Conservation (phyloP, 2,797 vertebrate genomes). For the Pelodytes ibericus region DNA sequence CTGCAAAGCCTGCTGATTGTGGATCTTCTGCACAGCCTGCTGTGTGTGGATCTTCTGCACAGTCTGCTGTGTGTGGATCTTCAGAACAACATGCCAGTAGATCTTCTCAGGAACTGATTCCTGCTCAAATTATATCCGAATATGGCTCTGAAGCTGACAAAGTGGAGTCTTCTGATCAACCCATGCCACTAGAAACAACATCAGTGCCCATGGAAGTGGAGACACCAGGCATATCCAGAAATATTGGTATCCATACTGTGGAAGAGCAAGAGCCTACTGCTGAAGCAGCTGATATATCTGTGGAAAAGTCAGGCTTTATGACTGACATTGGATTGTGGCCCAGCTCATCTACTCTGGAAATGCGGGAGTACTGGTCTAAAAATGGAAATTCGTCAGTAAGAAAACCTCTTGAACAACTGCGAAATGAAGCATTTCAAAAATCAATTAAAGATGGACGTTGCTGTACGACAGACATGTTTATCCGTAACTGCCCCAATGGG, state of each 20-base stretch:
- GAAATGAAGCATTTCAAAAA: too few species aligned
- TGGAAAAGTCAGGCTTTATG: too few species aligned
- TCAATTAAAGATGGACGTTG: too few species aligned
- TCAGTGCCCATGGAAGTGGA: not conserved
- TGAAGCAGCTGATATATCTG: not conserved
- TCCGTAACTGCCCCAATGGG: constrained; percentile 1
- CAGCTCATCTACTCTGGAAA: too few species aligned
- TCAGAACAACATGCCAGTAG: too few species aligned
- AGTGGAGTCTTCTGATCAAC: not conserved
- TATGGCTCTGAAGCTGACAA: not conserved
- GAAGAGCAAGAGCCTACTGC: not conserved
- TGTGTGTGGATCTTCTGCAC: too few species aligned
- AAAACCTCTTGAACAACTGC: constrained; percentile 17
- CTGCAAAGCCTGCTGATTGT: too few species aligned
- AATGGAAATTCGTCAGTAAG: constrained; percentile 8
- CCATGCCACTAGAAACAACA: not conserved
- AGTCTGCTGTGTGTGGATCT: not conserved
- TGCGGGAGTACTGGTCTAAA: constrained; percentile 8
- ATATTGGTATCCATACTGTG: too few species aligned
- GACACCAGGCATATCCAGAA: not conserved
- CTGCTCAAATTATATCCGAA: not conserved
- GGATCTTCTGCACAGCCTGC: too few species aligned
- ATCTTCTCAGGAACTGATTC: too few species aligned
- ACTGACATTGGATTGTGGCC: too few species aligned
- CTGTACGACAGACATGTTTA: constrained; percentile 12